phyloP scores from a whole-genome alignment of 2,113 vertebrate genomes.

The Delphinapterus leucas region DNA sequence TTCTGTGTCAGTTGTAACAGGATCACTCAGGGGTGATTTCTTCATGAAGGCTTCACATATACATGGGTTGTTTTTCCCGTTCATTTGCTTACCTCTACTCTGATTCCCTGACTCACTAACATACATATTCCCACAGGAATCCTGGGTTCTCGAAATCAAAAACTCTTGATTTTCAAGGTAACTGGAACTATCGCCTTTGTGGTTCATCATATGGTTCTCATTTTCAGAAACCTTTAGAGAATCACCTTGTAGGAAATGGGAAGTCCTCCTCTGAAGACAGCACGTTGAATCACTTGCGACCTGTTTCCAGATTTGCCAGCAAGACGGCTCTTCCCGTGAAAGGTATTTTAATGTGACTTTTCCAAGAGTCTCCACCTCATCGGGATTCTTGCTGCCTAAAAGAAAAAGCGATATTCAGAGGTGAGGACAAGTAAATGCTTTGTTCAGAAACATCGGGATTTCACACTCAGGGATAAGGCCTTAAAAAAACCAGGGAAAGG shows the following conservation, averaged over 20 bases:
- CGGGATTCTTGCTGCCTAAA: neutral
- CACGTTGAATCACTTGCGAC: neutral
- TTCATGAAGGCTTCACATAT: neutral
- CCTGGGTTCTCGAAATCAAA: neutral
- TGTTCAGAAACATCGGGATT: neutral
- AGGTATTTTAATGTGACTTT: neutral
- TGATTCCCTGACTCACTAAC: neutral
- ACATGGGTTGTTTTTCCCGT: neutral
- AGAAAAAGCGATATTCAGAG: neutral
- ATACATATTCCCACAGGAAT: neutral
- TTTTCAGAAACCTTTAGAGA: neutral
- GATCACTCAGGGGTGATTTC: neutral
- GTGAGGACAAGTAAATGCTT: neutral
- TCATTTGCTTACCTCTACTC: neutral
- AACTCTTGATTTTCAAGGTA: neutral
- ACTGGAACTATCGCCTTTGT: neutral
- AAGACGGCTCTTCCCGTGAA: neutral
- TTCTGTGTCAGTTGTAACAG: neutral
- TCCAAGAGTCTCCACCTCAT: neutral
- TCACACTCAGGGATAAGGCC: neutral
- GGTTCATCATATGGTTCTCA: neutral
- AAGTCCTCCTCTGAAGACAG: neutral
- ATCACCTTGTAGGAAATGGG: neutral
- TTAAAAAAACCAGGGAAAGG: neutral
- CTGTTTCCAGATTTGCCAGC: slow-evolving; percentile 55